Percentiles rank a stretch among this genome's conserved stretches.
Conservation (phyloP, 2,888 invertebrate genomes). For the Bembecia ichneumoniformis region DNA sequence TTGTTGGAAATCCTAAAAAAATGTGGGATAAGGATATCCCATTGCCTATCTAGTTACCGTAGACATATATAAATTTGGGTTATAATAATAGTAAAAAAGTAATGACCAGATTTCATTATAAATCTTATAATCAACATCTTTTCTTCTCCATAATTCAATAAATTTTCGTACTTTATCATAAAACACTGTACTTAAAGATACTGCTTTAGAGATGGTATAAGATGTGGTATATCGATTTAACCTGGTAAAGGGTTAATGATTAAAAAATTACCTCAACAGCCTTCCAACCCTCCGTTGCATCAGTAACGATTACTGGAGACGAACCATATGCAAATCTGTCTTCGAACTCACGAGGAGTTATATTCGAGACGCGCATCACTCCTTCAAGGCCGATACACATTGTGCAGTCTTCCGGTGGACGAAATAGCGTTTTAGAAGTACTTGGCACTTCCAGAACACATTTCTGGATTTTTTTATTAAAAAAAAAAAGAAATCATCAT, state of each 20-base stretch:
- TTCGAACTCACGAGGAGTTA: slow-evolving; percentile 80
- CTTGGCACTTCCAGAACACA: slow-evolving; percentile 45
- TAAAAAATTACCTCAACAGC: slow-evolving; percentile 69
- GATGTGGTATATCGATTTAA: no score
- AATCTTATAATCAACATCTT: no score
- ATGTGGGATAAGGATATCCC: no score
- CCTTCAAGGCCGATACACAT: slow-evolving; percentile 78
- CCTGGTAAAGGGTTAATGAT: neutral
- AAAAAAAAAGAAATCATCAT: slow-evolving; percentile 3
- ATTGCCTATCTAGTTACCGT: no score
- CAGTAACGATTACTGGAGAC: slow-evolving; percentile 87
- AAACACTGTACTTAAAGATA: no score
- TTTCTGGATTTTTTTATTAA: slow-evolving; percentile 27
- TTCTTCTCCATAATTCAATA: no score
- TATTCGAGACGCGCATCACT: slow-evolving; percentile 77
- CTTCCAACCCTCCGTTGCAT: slow-evolving; percentile 86
- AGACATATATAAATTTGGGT: no score
- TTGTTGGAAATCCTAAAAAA: no score
- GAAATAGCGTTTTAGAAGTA: slow-evolving; percentile 65
- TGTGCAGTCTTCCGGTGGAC: slow-evolving; percentile 85
- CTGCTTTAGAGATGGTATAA: no score
- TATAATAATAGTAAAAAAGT: no score
- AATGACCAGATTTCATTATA: no score
- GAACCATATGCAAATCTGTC: slow-evolving; percentile 81
- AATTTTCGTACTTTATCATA: no score